These are phyloP conservation scores for Crenuchus spilurus DNA, from an alignment of 2,797 vertebrate species.

Conservation along the genomic window DNA sequence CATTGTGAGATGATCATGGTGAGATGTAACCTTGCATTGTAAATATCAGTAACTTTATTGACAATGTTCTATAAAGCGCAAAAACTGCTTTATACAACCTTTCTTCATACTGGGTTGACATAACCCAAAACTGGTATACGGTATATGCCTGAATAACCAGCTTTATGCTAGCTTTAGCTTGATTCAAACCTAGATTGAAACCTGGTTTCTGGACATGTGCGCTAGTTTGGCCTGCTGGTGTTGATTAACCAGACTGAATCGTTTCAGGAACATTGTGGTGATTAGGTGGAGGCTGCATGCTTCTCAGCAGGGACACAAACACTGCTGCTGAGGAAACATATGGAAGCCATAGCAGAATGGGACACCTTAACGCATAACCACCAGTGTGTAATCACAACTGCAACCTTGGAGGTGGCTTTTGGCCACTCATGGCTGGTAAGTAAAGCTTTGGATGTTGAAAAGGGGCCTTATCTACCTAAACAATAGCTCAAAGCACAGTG, in stretches of 20 bases:
- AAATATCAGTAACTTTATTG: no score
- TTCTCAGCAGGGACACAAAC: slow-evolving; percentile 17
- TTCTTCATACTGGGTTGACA: no score
- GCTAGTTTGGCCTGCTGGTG: slow-evolving; percentile 27
- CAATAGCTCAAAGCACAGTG: neutral
- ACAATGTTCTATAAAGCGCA: no score
- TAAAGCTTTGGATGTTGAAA: slow-evolving; percentile 5
- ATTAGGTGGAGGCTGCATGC: slow-evolving; percentile 16
- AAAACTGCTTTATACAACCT: no score
- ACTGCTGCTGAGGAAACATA: slow-evolving; percentile 5
- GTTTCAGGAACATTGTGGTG: slow-evolving; percentile 31
- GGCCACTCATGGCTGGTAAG: slow-evolving; percentile 69
- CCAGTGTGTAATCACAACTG: neutral
- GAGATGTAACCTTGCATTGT: no score
- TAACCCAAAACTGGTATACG: no score
- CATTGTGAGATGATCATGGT: no score
- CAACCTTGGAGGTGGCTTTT: slow-evolving; percentile 24
- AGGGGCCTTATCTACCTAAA: neutral
- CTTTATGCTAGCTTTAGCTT: no score
- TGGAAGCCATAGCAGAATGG: slow-evolving; percentile 25
- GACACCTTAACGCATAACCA: slow-evolving; percentile 5
- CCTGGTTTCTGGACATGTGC: slow-evolving; percentile 21
- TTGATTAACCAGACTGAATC: slow-evolving; percentile 57
- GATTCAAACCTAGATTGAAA: slow-evolving; percentile 2
- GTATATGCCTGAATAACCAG: no score